Percentiles rank a stretch among this genome's conserved stretches.
phyloP scores from a whole-genome alignment of 35 echinoderm and acorn worm genomes.

The Lytechinus variegatus region DNA sequence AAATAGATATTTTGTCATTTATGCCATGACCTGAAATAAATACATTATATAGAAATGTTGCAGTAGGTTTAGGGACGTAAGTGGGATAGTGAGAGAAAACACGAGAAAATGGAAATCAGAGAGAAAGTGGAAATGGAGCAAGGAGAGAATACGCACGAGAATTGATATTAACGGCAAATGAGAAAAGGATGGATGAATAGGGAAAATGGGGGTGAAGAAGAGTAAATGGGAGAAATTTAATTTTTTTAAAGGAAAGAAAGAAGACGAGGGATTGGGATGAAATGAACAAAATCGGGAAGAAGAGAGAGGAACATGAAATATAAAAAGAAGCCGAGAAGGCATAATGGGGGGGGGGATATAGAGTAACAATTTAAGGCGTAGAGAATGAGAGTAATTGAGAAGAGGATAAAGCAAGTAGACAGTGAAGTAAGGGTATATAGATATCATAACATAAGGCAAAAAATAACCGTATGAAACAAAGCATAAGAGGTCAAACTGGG shows the following conservation, averaged over 20 bases:
- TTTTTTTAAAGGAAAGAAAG: neutral
- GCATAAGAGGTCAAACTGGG: no score
- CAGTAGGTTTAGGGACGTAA: neutral
- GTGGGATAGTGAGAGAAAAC: neutral
- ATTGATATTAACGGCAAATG: neutral
- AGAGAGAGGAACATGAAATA: neutral
- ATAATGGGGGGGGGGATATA: neutral
- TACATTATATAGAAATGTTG: no score
- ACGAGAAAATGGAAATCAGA: neutral
- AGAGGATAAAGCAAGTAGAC: no score
- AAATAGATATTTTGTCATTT: no score
- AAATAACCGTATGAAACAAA: no score
- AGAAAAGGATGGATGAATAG: neutral
- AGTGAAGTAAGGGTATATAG: no score
- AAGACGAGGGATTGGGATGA: neutral
- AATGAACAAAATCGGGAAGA: neutral
- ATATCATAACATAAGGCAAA: no score
- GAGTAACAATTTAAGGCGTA: neutral
- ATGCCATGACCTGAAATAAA: no score
- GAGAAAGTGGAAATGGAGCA: neutral
- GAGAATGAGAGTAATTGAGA: neutral
- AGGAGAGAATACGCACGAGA: neutral
- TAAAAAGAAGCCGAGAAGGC: neutral
- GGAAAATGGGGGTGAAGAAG: neutral
- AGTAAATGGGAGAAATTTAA: neutral